Evolutionary conservation across 2,113 vertebrate species (phyloP).

Genomic region (Paedocypris sp.): DNA sequence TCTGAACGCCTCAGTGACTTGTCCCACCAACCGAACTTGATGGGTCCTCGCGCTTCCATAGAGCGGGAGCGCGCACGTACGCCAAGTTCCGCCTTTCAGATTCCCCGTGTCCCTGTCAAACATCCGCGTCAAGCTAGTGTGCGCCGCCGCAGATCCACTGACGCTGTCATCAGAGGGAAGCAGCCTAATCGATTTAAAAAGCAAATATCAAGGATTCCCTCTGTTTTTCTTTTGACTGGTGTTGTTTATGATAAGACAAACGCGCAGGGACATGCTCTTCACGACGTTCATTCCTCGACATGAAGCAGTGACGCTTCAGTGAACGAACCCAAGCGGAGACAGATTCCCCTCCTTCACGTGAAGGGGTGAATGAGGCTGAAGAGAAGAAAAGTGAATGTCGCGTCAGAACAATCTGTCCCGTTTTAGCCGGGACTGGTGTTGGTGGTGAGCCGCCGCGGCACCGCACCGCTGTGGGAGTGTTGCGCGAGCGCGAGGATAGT

Average conservation of each 20-base stretch:
- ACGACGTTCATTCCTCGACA: background rate
- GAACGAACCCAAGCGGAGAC: background rate
- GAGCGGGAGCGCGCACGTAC: background rate
- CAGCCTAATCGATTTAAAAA: constrained; percentile 13
- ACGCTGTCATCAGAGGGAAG: constrained; percentile 23
- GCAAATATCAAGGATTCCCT: constrained; percentile 7
- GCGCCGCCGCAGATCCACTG: constrained; percentile 36
- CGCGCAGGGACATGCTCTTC: background rate
- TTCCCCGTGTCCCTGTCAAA: constrained; percentile 46
- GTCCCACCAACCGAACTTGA: constrained; percentile 21
- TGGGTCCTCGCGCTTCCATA: constrained; percentile 34
- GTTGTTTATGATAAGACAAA: background rate
- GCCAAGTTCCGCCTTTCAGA: constrained; percentile 34
- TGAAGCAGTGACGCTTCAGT: background rate
- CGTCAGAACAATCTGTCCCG: constrained; percentile 28
- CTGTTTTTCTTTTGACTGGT: background rate
- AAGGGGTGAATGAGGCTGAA: constrained; percentile 3
- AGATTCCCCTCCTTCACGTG: background rate
- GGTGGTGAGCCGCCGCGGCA: constrained; percentile 4
- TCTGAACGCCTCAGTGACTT: background rate
- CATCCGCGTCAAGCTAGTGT: constrained; percentile 34
- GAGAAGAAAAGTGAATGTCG: constrained; percentile 24
- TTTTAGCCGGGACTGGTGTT: constrained; percentile 18
- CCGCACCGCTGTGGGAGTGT: constrained; percentile 25
- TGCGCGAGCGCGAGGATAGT: constrained; percentile 8